Evolutionary conservation across 2,113 vertebrate genomes (phyloP).

Genomic region (Brachypteracias leptosomus): DNA sequence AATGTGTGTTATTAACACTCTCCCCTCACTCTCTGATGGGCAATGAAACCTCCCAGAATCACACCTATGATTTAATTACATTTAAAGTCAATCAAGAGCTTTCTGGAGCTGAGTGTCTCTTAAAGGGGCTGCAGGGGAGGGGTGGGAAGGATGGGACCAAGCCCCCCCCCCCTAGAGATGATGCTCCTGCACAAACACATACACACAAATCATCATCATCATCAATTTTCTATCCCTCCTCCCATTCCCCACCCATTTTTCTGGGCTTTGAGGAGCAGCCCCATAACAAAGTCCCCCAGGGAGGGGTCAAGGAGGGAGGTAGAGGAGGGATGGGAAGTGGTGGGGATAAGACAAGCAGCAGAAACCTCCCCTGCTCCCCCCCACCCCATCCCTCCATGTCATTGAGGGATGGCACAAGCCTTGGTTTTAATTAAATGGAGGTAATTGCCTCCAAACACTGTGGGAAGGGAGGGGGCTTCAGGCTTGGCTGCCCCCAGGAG

Average conservation of each 20-base stretch:
- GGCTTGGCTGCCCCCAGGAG: constrained; percentile 21
- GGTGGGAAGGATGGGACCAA: neutral
- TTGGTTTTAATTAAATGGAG: constrained; percentile 53
- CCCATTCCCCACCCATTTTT: neutral
- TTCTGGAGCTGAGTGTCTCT: constrained; percentile 24
- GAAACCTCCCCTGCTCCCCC: neutral
- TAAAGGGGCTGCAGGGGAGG: neutral
- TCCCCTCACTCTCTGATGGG: neutral
- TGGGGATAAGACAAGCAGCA: neutral
- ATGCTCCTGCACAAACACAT: neutral
- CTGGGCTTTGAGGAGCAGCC: neutral
- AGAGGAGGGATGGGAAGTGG: neutral
- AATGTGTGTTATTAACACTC: constrained; percentile 40
- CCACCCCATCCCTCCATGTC: neutral
- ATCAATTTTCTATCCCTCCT: neutral
- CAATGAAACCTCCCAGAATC: constrained; percentile 53
- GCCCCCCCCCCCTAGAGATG: neutral
- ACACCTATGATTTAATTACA: constrained; percentile 54
- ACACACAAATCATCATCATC: neutral
- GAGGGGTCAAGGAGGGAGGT: neutral
- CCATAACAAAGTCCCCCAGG: neutral
- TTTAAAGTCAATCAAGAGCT: constrained; percentile 47
- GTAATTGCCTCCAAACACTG: constrained; percentile 24
- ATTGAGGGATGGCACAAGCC: constrained; percentile 25
- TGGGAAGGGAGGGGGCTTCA: constrained; percentile 29